Percentiles rank a stretch among this genome's conserved stretches.
Conservation (phyloP, 1,140 invertebrate genomes). For the Cotesia typhae region DNA sequence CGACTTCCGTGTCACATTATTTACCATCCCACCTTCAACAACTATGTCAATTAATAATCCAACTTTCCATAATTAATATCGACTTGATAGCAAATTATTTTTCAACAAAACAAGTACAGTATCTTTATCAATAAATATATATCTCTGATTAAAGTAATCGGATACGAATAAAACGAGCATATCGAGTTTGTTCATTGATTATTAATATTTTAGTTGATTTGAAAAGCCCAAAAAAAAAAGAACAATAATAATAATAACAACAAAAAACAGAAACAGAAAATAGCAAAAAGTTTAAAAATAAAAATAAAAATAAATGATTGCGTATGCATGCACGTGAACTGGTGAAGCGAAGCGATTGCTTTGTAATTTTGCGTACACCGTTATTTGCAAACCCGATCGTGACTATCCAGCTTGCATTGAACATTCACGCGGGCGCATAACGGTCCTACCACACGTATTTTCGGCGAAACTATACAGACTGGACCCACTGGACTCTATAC, state of each 20-base stretch:
- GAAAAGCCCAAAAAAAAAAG: background rate
- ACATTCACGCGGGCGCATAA: slow-evolving; percentile 6
- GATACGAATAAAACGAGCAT: slow-evolving; percentile 5
- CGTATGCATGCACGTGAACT: slow-evolving; percentile 31
- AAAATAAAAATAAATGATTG: slow-evolving; percentile 18
- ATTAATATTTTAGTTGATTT: slow-evolving; percentile 21
- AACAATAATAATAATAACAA: background rate
- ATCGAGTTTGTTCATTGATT: background rate
- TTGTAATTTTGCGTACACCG: slow-evolving; percentile 34
- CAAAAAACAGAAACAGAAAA: background rate
- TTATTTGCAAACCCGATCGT: slow-evolving; percentile 36
- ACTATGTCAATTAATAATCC: too few relatives aligned
- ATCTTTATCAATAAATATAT: too few relatives aligned
- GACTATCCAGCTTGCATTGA: slow-evolving; percentile 32
- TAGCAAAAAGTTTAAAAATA: background rate
- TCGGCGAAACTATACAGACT: background rate
- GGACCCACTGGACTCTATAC: too few relatives aligned
- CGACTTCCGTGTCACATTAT: too few relatives aligned
- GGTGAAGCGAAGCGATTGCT: slow-evolving; percentile 36
- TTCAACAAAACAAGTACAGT: too few relatives aligned
- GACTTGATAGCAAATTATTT: too few relatives aligned
- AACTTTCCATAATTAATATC: too few relatives aligned
- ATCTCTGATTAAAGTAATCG: too few relatives aligned
- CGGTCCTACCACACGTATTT: slow-evolving; percentile 10
- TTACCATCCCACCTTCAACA: too few relatives aligned